Base-by-base conservation (phyloP, 2,888 invertebrate species). In the Timema cristinae region DNA sequence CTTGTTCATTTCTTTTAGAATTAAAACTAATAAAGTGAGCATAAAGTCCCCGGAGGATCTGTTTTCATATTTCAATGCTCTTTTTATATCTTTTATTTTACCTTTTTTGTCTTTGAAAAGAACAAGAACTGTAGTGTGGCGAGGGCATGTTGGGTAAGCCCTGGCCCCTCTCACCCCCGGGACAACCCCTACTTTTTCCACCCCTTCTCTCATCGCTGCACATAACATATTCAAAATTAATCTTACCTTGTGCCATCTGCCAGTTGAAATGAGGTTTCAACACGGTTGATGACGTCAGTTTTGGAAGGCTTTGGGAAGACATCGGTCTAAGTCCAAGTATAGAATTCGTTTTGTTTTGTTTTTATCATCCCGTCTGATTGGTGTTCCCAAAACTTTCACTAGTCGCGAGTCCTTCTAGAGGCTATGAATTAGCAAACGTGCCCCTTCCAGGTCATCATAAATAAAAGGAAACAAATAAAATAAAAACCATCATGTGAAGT, bases 191-290 rank as follows among this genome's bases (percentile, higher is more conserved):
- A 48, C 48, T 63, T 63, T 63, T 63, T 47, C 63, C 63, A 32
- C 32, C 32, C 32, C 32, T 32, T 32, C 32, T 32, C 32, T 32
- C 63, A 63, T 63, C 63, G 48, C 63, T 50, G 67, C 56, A 67
- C 61, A 66, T 70, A 71, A 67, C 71, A 49, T 67, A 71, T 66
- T 71, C 71, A 71, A 71, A 71, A 71, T 71, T 71, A 71, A 71
- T 71, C 67, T 52, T 51, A 67, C 66, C 51, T 68, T 63, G 67
- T 72, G 71, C 71, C 71, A 72, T 72, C 71, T 72, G 71, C 71
- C 71, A 52, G 71, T 61, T 68, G 48, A 15, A 54, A 71, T 52
- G 69, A 63, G 63, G 63, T 63, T 47, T 47, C 63, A 48, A 48
- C 47, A 32, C 47, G 48, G 66, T 49, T 48, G 59, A 63, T 72